Evolutionary conservation across 2,113 vertebrate species (phyloP).

Genomic region (Chlamydotis undulata): DNA sequence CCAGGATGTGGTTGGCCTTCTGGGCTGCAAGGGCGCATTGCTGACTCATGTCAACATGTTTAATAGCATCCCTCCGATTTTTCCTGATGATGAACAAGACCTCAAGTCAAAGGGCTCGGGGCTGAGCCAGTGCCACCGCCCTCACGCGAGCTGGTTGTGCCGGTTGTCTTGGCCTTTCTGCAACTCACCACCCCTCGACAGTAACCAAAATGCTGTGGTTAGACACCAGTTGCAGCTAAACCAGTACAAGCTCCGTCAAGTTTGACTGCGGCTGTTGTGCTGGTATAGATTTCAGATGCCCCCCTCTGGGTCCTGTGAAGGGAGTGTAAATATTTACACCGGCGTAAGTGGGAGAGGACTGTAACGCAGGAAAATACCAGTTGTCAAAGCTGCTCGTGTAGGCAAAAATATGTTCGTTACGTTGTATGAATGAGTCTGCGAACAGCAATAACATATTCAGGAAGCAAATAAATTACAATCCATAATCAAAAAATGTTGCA

Average conservation of each 20-base stretch:
- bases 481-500: slow-evolving; percentile 66
- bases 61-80: neutral
- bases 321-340: neutral
- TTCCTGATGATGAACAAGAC: neutral
- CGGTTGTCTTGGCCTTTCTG: accelerated
- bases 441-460: slow-evolving; percentile 7
- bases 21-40: no score
- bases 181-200: accelerated
- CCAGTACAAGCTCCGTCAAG: accelerated
- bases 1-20: no score
- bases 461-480: slow-evolving; percentile 53
- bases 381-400: neutral
- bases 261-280: neutral
- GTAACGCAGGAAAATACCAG: neutral
- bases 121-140: neutral
- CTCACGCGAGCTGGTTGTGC: neutral
- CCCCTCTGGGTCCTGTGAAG: neutral
- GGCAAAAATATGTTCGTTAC: neutral
- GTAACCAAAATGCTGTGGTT: neutral
- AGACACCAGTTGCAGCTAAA: neutral
- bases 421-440: neutral
- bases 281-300: neutral
- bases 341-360: neutral
- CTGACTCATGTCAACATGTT: neutral
- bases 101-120: neutral